These are phyloP conservation scores for Botrylloides violaceus DNA, from an alignment of 23 tunicate species.

Conservation along the genomic window DNA sequence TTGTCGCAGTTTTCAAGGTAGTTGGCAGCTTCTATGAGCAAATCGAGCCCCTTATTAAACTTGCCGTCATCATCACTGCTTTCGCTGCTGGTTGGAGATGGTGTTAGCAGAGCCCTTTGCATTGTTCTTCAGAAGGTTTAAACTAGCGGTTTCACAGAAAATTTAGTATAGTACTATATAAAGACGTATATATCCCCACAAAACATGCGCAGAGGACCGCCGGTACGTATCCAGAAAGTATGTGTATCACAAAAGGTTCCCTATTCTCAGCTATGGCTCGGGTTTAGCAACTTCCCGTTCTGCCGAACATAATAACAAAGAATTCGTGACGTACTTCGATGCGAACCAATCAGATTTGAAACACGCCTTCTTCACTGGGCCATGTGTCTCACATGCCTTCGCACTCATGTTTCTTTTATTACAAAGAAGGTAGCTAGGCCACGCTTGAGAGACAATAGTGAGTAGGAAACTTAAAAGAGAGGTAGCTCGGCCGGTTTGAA, in stretches of 20 bases:
- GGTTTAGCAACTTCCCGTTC: not conserved
- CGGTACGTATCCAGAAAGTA: no score
- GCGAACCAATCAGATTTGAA: conserved; percentile 23
- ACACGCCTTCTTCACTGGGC: conserved; percentile 14
- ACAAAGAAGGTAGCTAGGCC: not conserved
- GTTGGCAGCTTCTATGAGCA: conserved; percentile 65
- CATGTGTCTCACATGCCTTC: conserved; percentile 27
- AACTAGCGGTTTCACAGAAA: no score
- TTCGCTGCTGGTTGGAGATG: conserved; percentile 11
- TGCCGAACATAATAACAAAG: conserved; percentile 12
- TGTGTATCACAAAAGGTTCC: no score
- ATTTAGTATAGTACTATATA: no score
- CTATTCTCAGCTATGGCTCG: not conserved
- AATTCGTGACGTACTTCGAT: conserved; percentile 16
- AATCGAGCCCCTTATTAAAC: conserved; percentile 11
- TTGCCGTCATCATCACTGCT: conserved; percentile 5
- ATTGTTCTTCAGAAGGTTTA: not conserved
- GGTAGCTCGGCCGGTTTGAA: conserved; percentile 5
- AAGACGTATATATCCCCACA: no score
- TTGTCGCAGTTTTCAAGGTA: conserved; percentile 59
- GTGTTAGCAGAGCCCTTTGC: not conserved
- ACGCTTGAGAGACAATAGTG: conserved; percentile 16
- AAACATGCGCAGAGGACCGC: no score
- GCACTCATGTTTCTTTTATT: conserved; percentile 9
- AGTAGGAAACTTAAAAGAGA: not conserved